phyloP scores from a whole-genome alignment of 2,888 invertebrate genomes.

The Unio delphinus region DNA sequence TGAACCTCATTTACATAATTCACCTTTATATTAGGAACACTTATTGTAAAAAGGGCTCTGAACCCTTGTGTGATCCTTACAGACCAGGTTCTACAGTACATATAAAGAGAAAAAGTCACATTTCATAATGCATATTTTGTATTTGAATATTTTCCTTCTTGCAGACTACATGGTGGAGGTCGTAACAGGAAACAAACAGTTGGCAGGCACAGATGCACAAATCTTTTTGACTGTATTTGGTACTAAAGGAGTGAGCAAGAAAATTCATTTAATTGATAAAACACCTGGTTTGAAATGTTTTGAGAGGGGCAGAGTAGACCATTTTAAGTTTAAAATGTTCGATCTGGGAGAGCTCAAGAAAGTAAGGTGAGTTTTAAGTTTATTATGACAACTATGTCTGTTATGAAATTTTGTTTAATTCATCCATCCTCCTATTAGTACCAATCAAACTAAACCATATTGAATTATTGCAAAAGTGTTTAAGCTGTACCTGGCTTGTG shows the following conservation, averaged over 20 bases:
- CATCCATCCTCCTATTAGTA: too few relatives aligned
- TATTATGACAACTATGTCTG: neutral
- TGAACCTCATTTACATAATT: too few relatives aligned
- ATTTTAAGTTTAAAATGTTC: slow-evolving; percentile 42
- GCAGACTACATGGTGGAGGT: slow-evolving; percentile 59
- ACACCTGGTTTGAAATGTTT: slow-evolving; percentile 48
- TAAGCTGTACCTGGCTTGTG: too few relatives aligned
- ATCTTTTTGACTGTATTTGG: slow-evolving; percentile 61
- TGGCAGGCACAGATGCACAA: slow-evolving; percentile 67
- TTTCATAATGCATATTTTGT: too few relatives aligned
- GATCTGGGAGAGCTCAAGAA: slow-evolving; percentile 56
- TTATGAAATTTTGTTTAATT: too few relatives aligned
- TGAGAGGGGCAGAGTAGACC: slow-evolving; percentile 50
- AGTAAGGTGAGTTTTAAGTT: slow-evolving; percentile 43
- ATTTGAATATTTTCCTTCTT: slow-evolving; percentile 8
- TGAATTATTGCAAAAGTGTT: too few relatives aligned
- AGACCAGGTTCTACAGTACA: too few relatives aligned
- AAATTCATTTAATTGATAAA: slow-evolving; percentile 46
- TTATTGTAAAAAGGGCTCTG: too few relatives aligned
- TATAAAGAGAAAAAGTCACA: too few relatives aligned
- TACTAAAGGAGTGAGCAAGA: slow-evolving; percentile 46
- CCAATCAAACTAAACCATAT: too few relatives aligned
- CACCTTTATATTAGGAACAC: too few relatives aligned
- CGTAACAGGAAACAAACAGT: slow-evolving; percentile 53
- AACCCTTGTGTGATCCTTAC: too few relatives aligned